Evolutionary conservation across 2,797 vertebrate species (phyloP).

Genomic region (Lepus oiostolus): DNA sequence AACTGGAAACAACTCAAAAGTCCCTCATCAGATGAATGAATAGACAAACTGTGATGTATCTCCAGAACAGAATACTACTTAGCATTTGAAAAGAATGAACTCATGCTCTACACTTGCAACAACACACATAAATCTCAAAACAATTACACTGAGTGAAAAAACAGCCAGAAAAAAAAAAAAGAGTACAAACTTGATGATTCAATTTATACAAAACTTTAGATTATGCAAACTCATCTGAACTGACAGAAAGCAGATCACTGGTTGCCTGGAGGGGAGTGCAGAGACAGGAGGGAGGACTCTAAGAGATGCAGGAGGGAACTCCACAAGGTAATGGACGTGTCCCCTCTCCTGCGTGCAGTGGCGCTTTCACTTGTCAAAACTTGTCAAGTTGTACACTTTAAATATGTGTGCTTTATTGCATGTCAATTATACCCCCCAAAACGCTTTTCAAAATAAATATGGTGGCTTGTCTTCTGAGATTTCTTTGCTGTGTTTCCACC

Average conservation of each 20-base stretch:
- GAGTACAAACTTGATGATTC: neutral
- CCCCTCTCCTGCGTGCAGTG: neutral
- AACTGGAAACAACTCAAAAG: neutral
- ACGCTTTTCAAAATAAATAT: neutral
- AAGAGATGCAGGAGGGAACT: neutral
- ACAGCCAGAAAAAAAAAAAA: neutral
- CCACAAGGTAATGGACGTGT: neutral
- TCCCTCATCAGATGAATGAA: neutral
- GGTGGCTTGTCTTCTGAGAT: neutral
- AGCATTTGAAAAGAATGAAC: constrained; percentile 28
- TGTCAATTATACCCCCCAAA: neutral
- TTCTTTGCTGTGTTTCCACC: neutral
- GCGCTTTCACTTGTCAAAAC: constrained; percentile 31
- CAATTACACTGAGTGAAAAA: neutral
- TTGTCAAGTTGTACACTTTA: constrained; percentile 1
- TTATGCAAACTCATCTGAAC: neutral
- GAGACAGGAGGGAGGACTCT: neutral
- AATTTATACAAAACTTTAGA: constrained; percentile 46
- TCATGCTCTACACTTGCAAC: neutral
- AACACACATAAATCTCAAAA: constrained; percentile 45
- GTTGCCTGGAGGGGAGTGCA: neutral
- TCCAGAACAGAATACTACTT: neutral
- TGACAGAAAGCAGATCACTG: constrained; percentile 46
- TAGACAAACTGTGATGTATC: constrained; percentile 2
- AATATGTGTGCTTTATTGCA: neutral